Evolutionary conservation across 1,140 invertebrate species (phyloP).

Genomic region (Diorhabda elongata): DNA sequence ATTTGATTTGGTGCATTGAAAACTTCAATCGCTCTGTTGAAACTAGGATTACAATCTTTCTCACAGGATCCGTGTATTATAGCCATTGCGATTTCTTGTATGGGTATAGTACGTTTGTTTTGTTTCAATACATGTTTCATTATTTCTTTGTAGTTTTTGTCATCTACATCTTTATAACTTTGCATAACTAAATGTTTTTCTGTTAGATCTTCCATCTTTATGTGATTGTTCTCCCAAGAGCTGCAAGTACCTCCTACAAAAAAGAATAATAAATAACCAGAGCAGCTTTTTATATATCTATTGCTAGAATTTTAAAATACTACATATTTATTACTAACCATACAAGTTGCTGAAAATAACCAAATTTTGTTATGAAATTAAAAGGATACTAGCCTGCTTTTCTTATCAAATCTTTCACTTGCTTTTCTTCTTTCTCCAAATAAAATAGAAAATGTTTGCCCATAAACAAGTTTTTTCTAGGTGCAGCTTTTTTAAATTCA

Average conservation of each 20-base stretch:
- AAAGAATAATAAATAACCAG: slow-evolving; percentile 8
- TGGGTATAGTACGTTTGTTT: slow-evolving; percentile 46
- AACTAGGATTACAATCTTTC: slow-evolving; percentile 50
- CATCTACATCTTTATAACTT: slow-evolving; percentile 17
- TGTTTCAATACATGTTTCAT: slow-evolving; percentile 26
- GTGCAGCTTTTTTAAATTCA: slow-evolving; percentile 17
- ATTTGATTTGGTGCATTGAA: slow-evolving; percentile 13
- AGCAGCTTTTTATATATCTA: no score
- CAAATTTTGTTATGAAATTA: no score
- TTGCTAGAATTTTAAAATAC: no score
- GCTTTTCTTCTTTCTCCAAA: slow-evolving; percentile 20
- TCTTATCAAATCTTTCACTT: slow-evolving; percentile 30
- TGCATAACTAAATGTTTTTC: slow-evolving; percentile 30
- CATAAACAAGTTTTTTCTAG: slow-evolving; percentile 28
- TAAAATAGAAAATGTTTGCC: slow-evolving; percentile 34
- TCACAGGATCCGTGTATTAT: slow-evolving; percentile 49
- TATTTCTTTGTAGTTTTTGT: slow-evolving; percentile 21
- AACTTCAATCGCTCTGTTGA: slow-evolving; percentile 25
- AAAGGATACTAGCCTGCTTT: slow-evolving; percentile 23
- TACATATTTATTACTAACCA: no score
- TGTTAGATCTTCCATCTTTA: slow-evolving; percentile 20
- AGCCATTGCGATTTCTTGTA: slow-evolving; percentile 52
- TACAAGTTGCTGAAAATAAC: no score
- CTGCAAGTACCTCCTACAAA: slow-evolving; percentile 26
- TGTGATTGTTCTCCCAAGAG: slow-evolving; percentile 26